These are phyloP conservation scores for Sitobion miscanthi DNA, from an alignment of 1,140 invertebrate species.

Conservation along the genomic window DNA sequence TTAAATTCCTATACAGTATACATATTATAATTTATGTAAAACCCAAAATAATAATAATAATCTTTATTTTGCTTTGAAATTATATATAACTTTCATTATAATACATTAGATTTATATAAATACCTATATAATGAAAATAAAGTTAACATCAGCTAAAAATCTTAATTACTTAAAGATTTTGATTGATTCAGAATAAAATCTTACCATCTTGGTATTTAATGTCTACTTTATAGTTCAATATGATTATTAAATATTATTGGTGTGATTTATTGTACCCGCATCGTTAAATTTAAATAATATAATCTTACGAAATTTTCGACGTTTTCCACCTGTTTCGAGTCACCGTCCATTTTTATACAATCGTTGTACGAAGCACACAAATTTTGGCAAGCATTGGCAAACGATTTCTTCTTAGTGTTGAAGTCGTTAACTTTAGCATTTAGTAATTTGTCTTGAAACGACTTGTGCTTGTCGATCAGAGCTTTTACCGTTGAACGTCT, in stretches of 20 bases:
- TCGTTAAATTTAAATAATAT: background rate
- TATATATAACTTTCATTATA: background rate
- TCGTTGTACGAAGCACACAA: background rate
- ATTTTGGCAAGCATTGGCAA: background rate
- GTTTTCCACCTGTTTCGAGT: background rate
- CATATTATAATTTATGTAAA: background rate
- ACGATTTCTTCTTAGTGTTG: background rate
- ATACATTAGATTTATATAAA: background rate
- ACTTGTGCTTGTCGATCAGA: background rate
- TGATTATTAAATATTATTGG: background rate
- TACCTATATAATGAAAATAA: background rate
- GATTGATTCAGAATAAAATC: background rate
- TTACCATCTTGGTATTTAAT: background rate
- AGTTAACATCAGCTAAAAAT: background rate
- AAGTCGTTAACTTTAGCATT: background rate
- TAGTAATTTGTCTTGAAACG: background rate
- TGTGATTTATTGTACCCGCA: background rate
- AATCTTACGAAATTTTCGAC: background rate
- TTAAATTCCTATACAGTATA: background rate
- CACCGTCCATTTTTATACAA: slow-evolving; percentile 12
- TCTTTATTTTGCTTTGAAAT: background rate
- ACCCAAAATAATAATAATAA: background rate
- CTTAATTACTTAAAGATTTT: background rate
- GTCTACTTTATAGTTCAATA: background rate
- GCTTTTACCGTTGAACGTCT: background rate